Base-by-base conservation (phyloP, 2,113 vertebrate species). In the Pseudois nayaur region DNA sequence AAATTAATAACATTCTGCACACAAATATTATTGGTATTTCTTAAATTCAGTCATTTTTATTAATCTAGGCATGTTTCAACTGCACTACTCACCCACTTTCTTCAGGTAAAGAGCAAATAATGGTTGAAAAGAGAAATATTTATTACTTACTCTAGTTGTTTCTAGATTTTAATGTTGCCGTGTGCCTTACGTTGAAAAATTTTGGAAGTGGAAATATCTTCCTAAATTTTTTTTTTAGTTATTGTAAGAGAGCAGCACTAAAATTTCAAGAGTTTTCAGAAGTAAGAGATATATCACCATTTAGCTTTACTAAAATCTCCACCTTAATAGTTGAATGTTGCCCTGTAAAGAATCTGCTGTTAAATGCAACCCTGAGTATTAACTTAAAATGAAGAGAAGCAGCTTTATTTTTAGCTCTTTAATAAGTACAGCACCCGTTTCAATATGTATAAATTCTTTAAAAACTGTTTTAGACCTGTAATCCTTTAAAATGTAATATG, bases 141-240 rank as follows among this genome's bases (percentile, higher is more conserved):
- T 98, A 98, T 99, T 98, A 95, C 96, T 67, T 97, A 95, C 95
- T 83, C 67, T 85, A 97, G 97, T 98, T 98, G 97, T 89, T 98
- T 98, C 97, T 98, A 96, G 97, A 95, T 97, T 97, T 98, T 98
- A 96, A 97, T 98, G 96, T 93, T 99, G 94, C 98, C 98, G 85
- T 98, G 99, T 99, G 99, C 99, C 99, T 99, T 99, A 99, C 95
- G 97, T 98, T 98, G 98, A 98, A 98, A 98, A 98, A 85, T 27
- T 88, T 78, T 89, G 5, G 79, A 96, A 97, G 31, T 89, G 94
- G 94, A 82, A 87, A 40, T 94, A 40, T 91, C 45, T 91, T 91
- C 90, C 64, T 54, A 78, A 92, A 79, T 98, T 97, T 95, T 78
- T 78, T 95, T 97, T 79, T 92, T 71, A 60, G 83, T 94, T 79